phyloP scores from a whole-genome alignment of 2,888 invertebrate genomes.

The Rotaria socialis region DNA sequence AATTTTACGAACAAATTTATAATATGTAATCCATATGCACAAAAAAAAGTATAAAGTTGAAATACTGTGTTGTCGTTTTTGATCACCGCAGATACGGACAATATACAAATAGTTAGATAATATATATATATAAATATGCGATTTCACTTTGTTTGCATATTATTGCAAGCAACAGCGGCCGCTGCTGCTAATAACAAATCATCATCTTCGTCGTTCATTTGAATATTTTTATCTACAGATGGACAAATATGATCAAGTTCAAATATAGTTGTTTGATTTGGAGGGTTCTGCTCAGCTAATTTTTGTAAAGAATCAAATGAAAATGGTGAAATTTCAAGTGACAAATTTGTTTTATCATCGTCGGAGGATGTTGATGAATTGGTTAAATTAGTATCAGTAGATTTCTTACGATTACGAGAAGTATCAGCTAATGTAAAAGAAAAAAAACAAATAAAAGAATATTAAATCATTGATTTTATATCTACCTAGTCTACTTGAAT shows the following conservation, averaged over 20 bases:
- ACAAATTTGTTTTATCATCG: background rate
- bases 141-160: background rate
- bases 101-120: background rate
- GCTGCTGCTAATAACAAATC: background rate
- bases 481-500: background rate
- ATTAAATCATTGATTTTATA: background rate
- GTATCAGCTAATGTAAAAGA: background rate
- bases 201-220: constrained; percentile 1
- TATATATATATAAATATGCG: background rate
- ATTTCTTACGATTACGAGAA: background rate
- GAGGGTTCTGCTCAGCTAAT: background rate
- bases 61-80: background rate
- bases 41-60: background rate
- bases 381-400: background rate
- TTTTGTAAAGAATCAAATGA: constrained; percentile 20
- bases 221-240: background rate
- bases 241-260: background rate
- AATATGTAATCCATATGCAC: background rate
- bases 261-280: background rate
- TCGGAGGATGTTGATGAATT: constrained; percentile 22
- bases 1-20: background rate
- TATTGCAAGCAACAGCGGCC: background rate
- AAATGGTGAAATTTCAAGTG: background rate
- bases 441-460: background rate
- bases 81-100: background rate